A percentile compares a stretch with the other conserved stretches of the same genome.
Conservation (phyloP, 2,888 invertebrate species). For the Polydrusus tereticollis region DNA sequence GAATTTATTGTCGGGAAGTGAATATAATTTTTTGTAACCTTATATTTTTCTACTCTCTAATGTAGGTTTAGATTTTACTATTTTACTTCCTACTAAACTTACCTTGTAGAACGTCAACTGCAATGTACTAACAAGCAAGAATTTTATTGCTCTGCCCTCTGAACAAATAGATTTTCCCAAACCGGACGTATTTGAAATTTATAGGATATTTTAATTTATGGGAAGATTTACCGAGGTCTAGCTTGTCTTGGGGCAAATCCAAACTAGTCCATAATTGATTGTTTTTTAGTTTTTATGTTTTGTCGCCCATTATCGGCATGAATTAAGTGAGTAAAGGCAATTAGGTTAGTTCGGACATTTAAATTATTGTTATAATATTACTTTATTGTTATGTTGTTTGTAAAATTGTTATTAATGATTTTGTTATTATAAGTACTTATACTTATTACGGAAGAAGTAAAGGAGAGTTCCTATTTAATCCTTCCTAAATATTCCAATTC, state of each 20-base stretch:
- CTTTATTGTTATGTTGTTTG: too few relatives aligned
- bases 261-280: not conserved
- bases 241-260: not conserved
- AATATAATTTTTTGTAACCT: too few relatives aligned
- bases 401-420: too few relatives aligned
- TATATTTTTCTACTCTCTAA: too few relatives aligned
- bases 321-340: too few relatives aligned
- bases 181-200: slow-evolving; percentile 22
- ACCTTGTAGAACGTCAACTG: slow-evolving; percentile 7
- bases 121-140: slow-evolving; percentile 2
- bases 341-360: too few relatives aligned
- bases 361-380: too few relatives aligned
- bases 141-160: slow-evolving; percentile 8
- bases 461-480: too few relatives aligned
- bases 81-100: not conserved
- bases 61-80: not conserved
- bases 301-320: not conserved
- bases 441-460: too few relatives aligned
- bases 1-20: too few relatives aligned
- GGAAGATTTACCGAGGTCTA: slow-evolving; percentile 20
- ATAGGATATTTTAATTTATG: slow-evolving; percentile 26
- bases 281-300: not conserved
- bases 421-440: too few relatives aligned
- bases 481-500: too few relatives aligned
- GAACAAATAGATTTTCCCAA: slow-evolving; percentile 9